phyloP scores from a whole-genome alignment of 1,140 invertebrate species.

The Apis cerana region DNA sequence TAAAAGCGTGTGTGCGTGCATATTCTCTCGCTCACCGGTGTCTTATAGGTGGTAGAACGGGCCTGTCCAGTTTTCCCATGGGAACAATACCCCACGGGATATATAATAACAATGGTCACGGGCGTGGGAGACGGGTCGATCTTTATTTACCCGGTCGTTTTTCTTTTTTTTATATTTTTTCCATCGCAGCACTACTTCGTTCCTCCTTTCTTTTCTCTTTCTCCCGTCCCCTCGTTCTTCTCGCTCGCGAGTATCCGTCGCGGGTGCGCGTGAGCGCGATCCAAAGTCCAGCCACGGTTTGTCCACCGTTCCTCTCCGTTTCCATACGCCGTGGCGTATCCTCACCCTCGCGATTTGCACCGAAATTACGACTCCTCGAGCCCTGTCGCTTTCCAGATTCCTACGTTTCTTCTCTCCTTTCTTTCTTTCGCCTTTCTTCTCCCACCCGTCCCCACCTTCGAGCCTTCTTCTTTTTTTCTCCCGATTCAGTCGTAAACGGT shows the following conservation, averaged over 20 bases:
- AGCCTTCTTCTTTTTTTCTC: not conserved
- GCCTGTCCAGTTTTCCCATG: slow-evolving; percentile 76
- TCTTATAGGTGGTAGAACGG: slow-evolving; percentile 68
- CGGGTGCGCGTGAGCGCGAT: slow-evolving; percentile 4
- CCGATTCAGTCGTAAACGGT: slow-evolving; percentile 46
- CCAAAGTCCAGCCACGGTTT: slow-evolving; percentile 24
- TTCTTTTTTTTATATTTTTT: slow-evolving; percentile 55
- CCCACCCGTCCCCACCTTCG: not conserved
- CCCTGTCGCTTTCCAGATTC: slow-evolving; percentile 46
- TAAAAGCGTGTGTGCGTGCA: slow-evolving; percentile 37
- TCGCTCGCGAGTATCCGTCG: not conserved
- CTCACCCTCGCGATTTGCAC: slow-evolving; percentile 48
- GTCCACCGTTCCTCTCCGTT: slow-evolving; percentile 12
- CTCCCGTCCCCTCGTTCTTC: not conserved
- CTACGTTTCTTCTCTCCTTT: slow-evolving; percentile 1
- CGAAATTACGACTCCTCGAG: slow-evolving; percentile 47
- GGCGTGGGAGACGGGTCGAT: slow-evolving; percentile 73
- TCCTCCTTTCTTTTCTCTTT: not conserved
- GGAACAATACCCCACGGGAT: slow-evolving; percentile 76
- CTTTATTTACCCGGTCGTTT: slow-evolving; percentile 73
- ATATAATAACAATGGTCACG: slow-evolving; percentile 75
- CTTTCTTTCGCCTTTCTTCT: not conserved
- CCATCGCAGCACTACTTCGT: not conserved
- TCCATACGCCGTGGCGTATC: not conserved
- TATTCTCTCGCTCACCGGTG: slow-evolving; percentile 19